Evolutionary conservation across 2,888 invertebrate genomes (phyloP).

Genomic region (Embidobia sp.): DNA sequence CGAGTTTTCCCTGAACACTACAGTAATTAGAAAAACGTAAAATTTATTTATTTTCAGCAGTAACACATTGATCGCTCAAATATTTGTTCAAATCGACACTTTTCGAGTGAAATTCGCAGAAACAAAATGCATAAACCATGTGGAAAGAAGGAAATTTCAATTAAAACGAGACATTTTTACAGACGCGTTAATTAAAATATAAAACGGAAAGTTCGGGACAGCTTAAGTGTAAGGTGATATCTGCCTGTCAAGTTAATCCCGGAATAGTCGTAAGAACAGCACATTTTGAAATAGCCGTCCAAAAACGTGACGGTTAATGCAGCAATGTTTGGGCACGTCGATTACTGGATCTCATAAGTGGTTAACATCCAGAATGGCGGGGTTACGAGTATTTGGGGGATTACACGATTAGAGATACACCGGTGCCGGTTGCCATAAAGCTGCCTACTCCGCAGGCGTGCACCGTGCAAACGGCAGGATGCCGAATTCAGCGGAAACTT

Average conservation of each 20-base stretch:
- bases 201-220: too few species aligned
- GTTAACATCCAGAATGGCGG: slow-evolving; percentile 43
- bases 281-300: slow-evolving; percentile 2
- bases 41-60: too few species aligned
- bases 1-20: too few species aligned
- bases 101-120: too few species aligned
- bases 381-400: slow-evolving; percentile 65
- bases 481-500: slow-evolving; percentile 77
- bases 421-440: slow-evolving; percentile 56
- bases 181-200: too few species aligned
- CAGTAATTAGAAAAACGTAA: too few species aligned
- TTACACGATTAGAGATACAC: slow-evolving; percentile 68
- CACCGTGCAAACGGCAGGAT: slow-evolving; percentile 54
- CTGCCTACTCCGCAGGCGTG: slow-evolving; percentile 60
- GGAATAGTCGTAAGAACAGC: not conserved
- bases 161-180: too few species aligned
- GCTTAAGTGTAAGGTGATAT: too few species aligned
- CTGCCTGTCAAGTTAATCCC: not conserved
- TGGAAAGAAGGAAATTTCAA: too few species aligned
- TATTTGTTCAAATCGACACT: too few species aligned
- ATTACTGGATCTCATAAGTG: slow-evolving; percentile 60
- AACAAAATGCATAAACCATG: too few species aligned
- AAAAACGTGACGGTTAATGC: slow-evolving; percentile 32
- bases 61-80: too few species aligned
- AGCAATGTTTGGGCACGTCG: slow-evolving; percentile 48